Base-by-base conservation (phyloP, 1,140 invertebrate genomes). In the Drosophila aff. region DNA sequence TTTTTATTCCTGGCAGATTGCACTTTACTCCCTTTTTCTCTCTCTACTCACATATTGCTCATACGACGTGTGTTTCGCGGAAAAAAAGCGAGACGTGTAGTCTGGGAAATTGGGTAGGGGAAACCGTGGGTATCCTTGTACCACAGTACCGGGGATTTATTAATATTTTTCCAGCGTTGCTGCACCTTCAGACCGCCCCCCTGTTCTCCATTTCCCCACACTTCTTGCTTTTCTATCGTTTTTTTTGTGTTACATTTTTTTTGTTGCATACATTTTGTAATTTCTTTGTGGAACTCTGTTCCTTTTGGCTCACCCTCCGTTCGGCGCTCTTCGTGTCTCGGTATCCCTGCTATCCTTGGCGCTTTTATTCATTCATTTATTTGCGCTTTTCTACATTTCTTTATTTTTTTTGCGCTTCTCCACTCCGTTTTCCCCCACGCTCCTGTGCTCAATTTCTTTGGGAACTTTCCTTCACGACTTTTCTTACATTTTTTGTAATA, bases 301-400 rank as follows among this genome's bases (percentile, higher is more conserved):
- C 41, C 60, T 63, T 60, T 55, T 62, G 31, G 26, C 52, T 53
- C 50, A 36, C 18, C 57, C 66, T 55, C 38, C 62, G 23, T 21
- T 43, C 15, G 52, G 5, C 33, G 13, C 21, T 15, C 38, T 11
- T n/a, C 21, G 26, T 31, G 36, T 61, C 55, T 41, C 23, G 66
- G 69, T 73, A 73, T 49, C 26, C 57, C 62, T 26, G 28, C 21
- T 38, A 67, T 60, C 26, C 59, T 76, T 38, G 62, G 63, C 72
- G 85, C 76, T 85, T 89, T 90, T 90, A 90, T 90, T 85, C 85
- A 90, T 90, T 90, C 85, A 90, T 90, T 90, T 90, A 90, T 90
- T 90, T 90, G 85, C 81, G 81, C 85, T 83, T 82, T 82, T 72
- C 62, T 66, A 76, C 50, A 58, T 77, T 73, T 57, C 50, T 46